Evolutionary conservation across 2,113 vertebrate genomes (phyloP).

Genomic region (Ramphastos sulfuratus): DNA sequence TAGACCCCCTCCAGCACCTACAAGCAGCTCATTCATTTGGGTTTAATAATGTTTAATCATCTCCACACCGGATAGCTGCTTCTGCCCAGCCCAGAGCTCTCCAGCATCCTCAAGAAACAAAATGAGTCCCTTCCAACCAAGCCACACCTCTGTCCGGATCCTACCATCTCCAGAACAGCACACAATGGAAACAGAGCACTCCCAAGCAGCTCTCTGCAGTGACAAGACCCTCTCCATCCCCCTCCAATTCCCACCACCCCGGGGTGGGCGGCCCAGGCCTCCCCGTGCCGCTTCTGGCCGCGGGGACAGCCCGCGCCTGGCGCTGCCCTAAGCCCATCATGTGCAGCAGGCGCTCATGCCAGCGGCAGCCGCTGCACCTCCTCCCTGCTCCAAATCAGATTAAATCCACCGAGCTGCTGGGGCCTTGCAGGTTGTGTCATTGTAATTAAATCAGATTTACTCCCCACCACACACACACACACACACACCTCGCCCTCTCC

Average conservation of each 20-base stretch:
- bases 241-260: not conserved
- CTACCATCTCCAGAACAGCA: not conserved
- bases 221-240: not conserved
- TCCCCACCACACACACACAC: not conserved
- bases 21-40: not conserved
- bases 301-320: conserved; percentile 18
- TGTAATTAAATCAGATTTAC: conserved; percentile 59
- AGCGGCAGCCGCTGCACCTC: not conserved
- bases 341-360: not conserved
- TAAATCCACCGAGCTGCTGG: not conserved
- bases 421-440: conserved; percentile 7
- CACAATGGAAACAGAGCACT: accelerated
- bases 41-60: not conserved
- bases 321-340: conserved; percentile 50
- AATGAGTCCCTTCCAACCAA: no score
- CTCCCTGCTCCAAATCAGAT: conserved; percentile 42
- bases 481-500: not conserved
- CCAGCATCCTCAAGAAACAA: not conserved
- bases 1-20: not conserved
- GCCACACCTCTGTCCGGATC: not conserved
- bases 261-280: not conserved
- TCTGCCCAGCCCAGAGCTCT: not conserved
- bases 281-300: not conserved
- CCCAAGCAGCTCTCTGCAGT: accelerated
- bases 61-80: not conserved